Evolutionary conservation across 2,113 vertebrate species (phyloP), one percentile per base, ranked within the genome.

Genomic region (Eleginops maclovinus): DNA sequence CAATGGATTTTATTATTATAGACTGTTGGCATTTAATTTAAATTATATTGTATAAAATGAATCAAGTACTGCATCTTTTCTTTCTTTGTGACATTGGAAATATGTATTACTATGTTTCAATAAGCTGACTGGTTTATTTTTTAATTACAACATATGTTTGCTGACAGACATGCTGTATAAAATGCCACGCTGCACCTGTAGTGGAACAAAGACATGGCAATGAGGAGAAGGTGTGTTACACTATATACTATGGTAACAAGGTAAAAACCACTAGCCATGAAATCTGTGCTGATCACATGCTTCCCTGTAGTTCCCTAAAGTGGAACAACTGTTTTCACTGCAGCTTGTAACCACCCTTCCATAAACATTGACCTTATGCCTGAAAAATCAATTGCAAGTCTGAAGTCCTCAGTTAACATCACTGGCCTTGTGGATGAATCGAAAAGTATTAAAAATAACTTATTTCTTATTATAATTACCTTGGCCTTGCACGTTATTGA

Each of bases 301-400:
- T 74, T 68, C 78, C 40, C 60, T 64, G 44, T 81, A 62, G 71
- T 73, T 72, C 58, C 46, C 67, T 79, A 87, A 87, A 87, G 82
- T 85, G 78, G 65, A 92, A 90, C 88, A 89, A 87, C 65, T 83
- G 79, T 87, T 90, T 86, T 84, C 75, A 72, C 61, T 70, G 46
- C 61, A 75, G 77, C 65, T 69, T 86, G 68, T 65, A 86, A 78
- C 79, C 86, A 91, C 54, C 74, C 85, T 75, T 90, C 89, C 82
- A 91, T 88, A 89, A 87, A 92, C 87, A 91, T 66, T 84, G 90
- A 92, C 87, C 90, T 88, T 89, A 87, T 84, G 69, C 60, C 74
- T 82, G 68, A 84, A 90, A 91, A 92, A 92, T 92, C 91, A 92
- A 89, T 91, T 66, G 66, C 19, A 21, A 69, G 64, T 75, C 72